Percentiles rank a stretch among this genome's conserved stretches.
These are phyloP conservation scores for Oncorhynchus clarkii DNA, from an alignment of 2,113 vertebrate species.

Conservation along the genomic window DNA sequence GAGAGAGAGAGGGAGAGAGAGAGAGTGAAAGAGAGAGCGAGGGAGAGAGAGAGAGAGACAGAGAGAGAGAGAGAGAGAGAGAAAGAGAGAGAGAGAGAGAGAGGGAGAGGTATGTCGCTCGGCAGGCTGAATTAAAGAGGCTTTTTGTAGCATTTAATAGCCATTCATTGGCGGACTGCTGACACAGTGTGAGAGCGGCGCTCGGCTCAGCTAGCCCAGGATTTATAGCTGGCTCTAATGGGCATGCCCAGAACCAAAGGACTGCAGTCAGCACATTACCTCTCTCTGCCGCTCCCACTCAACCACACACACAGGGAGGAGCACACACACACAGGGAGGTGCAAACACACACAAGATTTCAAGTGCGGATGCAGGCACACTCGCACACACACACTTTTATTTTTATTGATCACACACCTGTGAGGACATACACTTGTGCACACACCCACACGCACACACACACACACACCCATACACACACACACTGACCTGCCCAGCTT, in stretches of 20 bases:
- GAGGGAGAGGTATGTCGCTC: slow-evolving; percentile 51
- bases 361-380: not conserved
- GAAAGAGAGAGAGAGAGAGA: slow-evolving; percentile 22
- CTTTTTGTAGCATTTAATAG: slow-evolving; percentile 84
- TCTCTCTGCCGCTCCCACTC: slow-evolving; percentile 41
- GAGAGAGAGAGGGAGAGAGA: slow-evolving; percentile 21
- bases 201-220: slow-evolving; percentile 39
- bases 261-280: slow-evolving; percentile 78
- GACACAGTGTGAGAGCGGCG: slow-evolving; percentile 78
- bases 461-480: slow-evolving; percentile 4
- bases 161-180: slow-evolving; percentile 86
- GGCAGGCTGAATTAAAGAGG: slow-evolving; percentile 80
- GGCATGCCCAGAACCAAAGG: slow-evolving; percentile 72
- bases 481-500: slow-evolving; percentile 64
- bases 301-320: not conserved
- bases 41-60: slow-evolving; percentile 27
- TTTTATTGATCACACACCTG: not conserved
- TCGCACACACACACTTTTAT: slow-evolving; percentile 10
- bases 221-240: slow-evolving; percentile 81
- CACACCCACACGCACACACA: slow-evolving; percentile 1
- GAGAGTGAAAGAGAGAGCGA: slow-evolving; percentile 38
- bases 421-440: not conserved
- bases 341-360: not conserved
- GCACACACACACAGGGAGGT: not conserved
- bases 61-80: slow-evolving; percentile 41